Evolutionary conservation across 2,888 invertebrate species (phyloP).

Genomic region (Eupithecia tripunctaria): DNA sequence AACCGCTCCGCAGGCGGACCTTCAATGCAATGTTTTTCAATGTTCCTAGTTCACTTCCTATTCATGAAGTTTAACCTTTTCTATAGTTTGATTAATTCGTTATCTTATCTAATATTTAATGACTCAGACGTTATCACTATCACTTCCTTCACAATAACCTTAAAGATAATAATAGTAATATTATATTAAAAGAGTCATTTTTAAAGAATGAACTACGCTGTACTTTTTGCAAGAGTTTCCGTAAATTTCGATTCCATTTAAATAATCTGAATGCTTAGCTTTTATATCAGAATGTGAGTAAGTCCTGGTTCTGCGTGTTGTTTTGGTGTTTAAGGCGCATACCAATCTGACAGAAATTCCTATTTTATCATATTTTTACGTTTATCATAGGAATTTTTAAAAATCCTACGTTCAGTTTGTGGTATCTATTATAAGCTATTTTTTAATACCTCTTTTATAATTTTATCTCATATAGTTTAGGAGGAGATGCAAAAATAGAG

Average conservation of each 20-base stretch:
- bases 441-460: no score
- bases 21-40: not conserved
- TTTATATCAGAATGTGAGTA: no score
- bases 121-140: conserved; percentile 7
- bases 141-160: conserved; percentile 4
- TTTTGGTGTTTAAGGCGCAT: not conserved
- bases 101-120: conserved; percentile 19
- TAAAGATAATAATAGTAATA: not conserved
- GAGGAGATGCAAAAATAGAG: no score
- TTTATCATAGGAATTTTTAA: no score
- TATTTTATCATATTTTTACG: no score
- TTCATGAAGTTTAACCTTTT: not conserved
- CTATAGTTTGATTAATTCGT: conserved; percentile 15
- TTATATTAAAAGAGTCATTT: not conserved
- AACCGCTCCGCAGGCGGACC: no score
- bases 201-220: not conserved
- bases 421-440: no score
- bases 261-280: not conserved
- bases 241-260: not conserved
- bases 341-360: no score
- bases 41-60: conserved; percentile 8
- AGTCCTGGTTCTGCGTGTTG: not conserved
- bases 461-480: no score
- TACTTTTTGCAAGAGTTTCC: not conserved
- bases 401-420: no score